Evolutionary conservation across 1,140 invertebrate genomes (phyloP).

Genomic region (Zophobas morio): DNA sequence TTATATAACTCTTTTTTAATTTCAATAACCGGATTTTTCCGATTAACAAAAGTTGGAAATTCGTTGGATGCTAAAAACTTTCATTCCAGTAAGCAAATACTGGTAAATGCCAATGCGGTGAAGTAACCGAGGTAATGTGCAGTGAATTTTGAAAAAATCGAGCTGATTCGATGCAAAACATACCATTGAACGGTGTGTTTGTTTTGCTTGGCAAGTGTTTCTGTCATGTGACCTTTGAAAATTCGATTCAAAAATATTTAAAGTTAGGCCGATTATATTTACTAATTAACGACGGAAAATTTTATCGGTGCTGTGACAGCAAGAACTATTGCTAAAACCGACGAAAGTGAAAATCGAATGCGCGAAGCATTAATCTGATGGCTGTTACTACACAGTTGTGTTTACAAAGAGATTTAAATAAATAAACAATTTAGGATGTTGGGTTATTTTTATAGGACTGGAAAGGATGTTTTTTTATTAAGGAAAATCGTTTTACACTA

Average conservation of each 20-base stretch:
- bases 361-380: slow-evolving; percentile 39
- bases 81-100: neutral
- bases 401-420: slow-evolving; percentile 26
- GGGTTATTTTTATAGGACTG: neutral
- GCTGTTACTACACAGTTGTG: slow-evolving; percentile 33
- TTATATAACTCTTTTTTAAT: slow-evolving; percentile 30
- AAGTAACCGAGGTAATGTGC: neutral
- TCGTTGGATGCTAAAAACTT: slow-evolving; percentile 3
- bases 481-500: neutral
- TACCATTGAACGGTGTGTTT: too few relatives aligned
- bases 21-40: slow-evolving; percentile 24
- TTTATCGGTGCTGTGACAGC: neutral
- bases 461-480: neutral
- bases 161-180: too few relatives aligned
- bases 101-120: slow-evolving; percentile 4
- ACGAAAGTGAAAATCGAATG: slow-evolving; percentile 31
- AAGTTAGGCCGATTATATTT: too few relatives aligned
- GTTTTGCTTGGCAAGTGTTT: too few relatives aligned
- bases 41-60: neutral
- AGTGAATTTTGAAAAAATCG: slow-evolving; percentile 10
- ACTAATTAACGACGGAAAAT: too few relatives aligned
- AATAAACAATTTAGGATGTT: neutral
- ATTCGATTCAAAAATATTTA: too few relatives aligned
- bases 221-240: neutral
- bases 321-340: neutral